These are phyloP conservation scores for Drosophila siamana DNA, from an alignment of 2,888 invertebrate genomes.

Conservation along the genomic window DNA sequence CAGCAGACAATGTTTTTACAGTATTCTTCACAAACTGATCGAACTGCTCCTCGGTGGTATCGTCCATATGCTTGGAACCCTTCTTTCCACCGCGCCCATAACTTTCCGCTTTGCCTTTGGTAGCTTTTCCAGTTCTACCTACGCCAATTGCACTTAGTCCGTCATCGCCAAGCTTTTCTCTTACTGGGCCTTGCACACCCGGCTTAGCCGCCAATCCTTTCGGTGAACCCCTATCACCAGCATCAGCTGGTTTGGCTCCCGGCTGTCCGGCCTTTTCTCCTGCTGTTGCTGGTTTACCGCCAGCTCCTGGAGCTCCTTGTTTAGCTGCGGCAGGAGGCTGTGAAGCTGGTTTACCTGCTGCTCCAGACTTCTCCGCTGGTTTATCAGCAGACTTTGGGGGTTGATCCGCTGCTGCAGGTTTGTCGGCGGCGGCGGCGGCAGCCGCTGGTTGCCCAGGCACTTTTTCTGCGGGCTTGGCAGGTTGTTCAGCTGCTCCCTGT, in stretches of 20 bases:
- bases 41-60: constrained; percentile 56
- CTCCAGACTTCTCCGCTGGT: constrained; percentile 4
- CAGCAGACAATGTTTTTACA: constrained; percentile 58
- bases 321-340: no score
- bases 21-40: constrained; percentile 69
- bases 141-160: background rate
- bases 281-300: constrained; percentile 11
- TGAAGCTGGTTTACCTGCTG: background rate
- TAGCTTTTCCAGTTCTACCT: background rate
- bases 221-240: no score
- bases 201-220: constrained; percentile 15
- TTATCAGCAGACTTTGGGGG: background rate
- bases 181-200: constrained; percentile 1
- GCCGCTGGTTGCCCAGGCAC: background rate
- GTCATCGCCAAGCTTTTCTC: background rate
- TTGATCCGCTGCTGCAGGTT: constrained; percentile 14
- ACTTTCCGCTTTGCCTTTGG: background rate
- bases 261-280: background rate
- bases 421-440: background rate
- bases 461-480: background rate
- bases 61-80: constrained; percentile 24
- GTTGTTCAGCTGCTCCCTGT: background rate
- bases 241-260: constrained; percentile 1
- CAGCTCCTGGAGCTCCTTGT: background rate
- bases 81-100: constrained; percentile 16